Conservation (phyloP, 2,888 invertebrate species). For the Caenorhabditis doughertyi region DNA sequence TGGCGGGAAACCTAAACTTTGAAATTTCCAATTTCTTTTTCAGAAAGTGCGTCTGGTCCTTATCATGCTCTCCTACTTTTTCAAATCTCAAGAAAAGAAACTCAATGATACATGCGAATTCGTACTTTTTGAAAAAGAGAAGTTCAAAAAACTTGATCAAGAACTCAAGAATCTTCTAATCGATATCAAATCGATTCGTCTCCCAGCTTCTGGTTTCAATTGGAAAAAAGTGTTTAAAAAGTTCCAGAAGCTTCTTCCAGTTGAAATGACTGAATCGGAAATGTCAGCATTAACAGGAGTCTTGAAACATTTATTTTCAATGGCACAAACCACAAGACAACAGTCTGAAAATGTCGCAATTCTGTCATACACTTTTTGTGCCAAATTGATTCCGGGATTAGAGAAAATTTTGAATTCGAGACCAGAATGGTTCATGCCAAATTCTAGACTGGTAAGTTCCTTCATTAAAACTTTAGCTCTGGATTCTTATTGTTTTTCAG, state of each 20-base stretch:
- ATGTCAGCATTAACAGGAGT: not conserved
- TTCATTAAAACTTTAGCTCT: not conserved
- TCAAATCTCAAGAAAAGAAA: not conserved
- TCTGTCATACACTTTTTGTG: not conserved
- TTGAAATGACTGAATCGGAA: not conserved
- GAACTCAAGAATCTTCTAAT: not conserved
- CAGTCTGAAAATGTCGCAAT: not conserved
- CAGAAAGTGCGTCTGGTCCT: not conserved
- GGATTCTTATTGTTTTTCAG: not conserved
- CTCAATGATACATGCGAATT: not conserved
- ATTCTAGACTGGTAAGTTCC: not conserved
- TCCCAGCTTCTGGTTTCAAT: not conserved
- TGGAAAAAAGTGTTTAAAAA: not conserved
- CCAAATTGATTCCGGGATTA: not conserved
- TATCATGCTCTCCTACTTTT: conserved; percentile 1
- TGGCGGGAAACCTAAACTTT: no score
- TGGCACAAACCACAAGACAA: not conserved
- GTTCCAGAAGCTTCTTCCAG: not conserved
- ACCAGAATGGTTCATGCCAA: conserved; percentile 3
- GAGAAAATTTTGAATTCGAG: not conserved
- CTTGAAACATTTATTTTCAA: not conserved
- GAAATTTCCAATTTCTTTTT: not conserved
- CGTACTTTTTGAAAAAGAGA: not conserved
- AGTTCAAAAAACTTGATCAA: not conserved
- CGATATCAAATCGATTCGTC: not conserved